Evolutionary conservation across 2,113 vertebrate genomes (phyloP).

Genomic region (Chionomys nivalis): DNA sequence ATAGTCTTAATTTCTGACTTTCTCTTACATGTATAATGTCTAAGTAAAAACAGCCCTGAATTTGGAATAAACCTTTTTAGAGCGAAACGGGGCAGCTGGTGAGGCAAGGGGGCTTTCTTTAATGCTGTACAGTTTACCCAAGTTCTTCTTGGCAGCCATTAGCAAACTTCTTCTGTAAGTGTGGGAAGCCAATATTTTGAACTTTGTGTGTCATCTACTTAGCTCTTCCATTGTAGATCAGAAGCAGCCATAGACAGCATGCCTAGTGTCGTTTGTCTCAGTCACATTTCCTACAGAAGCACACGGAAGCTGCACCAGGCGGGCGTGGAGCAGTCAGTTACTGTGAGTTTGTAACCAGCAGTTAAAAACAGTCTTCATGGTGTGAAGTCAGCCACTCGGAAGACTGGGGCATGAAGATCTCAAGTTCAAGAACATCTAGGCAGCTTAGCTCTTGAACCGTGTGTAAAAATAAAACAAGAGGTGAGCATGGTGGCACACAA

Average conservation of each 20-base stretch:
- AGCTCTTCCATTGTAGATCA: neutral
- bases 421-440: neutral
- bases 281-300: neutral
- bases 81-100: slow-evolving; percentile 25
- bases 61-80: slow-evolving; percentile 44
- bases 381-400: neutral
- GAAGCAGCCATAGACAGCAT: neutral
- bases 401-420: neutral
- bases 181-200: slow-evolving; percentile 6
- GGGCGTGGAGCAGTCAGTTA: neutral
- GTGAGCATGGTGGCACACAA: neutral
- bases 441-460: neutral
- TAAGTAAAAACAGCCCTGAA: slow-evolving; percentile 46
- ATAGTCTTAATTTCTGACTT: slow-evolving; percentile 45
- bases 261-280: neutral
- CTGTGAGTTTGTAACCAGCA: neutral
- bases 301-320: slow-evolving; percentile 3
- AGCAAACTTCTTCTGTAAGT: slow-evolving; percentile 9
- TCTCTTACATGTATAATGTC: neutral
- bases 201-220: slow-evolving; percentile 5
- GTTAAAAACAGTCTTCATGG: slow-evolving; percentile 46
- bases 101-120: neutral
- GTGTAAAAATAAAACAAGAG: neutral
- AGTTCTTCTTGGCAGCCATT: neutral
- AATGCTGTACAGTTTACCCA: neutral